Evolutionary conservation across 2,888 invertebrate species (phyloP).

Genomic region (Drosophila algonquin): DNA sequence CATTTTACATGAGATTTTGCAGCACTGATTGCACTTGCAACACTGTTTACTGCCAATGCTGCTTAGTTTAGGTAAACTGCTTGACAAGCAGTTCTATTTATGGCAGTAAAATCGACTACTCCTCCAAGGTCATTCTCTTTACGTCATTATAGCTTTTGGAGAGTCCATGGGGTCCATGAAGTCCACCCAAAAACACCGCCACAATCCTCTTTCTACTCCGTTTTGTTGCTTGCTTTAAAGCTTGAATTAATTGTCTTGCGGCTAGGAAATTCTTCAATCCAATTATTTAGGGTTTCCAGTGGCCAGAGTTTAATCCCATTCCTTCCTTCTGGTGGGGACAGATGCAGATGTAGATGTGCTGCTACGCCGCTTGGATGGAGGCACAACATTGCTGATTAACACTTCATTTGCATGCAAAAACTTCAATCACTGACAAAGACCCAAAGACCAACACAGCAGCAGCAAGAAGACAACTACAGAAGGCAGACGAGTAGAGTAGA

Average conservation of each 20-base stretch:
- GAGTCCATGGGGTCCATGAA: too few relatives aligned
- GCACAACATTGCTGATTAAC: slow-evolving; percentile 55
- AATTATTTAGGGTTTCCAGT: not conserved
- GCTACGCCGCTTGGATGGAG: not conserved
- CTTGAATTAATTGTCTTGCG: not conserved
- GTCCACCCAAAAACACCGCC: not conserved
- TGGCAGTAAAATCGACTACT: too few relatives aligned
- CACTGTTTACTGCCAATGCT: too few relatives aligned
- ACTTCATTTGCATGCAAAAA: slow-evolving; percentile 70
- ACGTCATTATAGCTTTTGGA: too few relatives aligned
- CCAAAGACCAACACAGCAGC: slow-evolving; percentile 1
- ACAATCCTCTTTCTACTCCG: not conserved
- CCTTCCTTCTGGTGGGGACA: not conserved
- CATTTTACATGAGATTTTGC: too few relatives aligned
- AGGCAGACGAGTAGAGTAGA: slow-evolving; percentile 2
- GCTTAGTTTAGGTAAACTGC: too few relatives aligned
- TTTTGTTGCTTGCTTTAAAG: not conserved
- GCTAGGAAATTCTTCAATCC: not conserved
- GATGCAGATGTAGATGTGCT: not conserved
- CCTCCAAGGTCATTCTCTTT: too few relatives aligned
- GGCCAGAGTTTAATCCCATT: not conserved
- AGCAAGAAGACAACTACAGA: slow-evolving; percentile 12
- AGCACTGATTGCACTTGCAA: too few relatives aligned
- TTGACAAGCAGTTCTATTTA: too few relatives aligned
- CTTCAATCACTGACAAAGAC: slow-evolving; percentile 52